A percentile compares a stretch with the other conserved stretches of the same genome.
Conservation (phyloP, 2,797 vertebrate genomes). For the Malacoraja senta region DNA sequence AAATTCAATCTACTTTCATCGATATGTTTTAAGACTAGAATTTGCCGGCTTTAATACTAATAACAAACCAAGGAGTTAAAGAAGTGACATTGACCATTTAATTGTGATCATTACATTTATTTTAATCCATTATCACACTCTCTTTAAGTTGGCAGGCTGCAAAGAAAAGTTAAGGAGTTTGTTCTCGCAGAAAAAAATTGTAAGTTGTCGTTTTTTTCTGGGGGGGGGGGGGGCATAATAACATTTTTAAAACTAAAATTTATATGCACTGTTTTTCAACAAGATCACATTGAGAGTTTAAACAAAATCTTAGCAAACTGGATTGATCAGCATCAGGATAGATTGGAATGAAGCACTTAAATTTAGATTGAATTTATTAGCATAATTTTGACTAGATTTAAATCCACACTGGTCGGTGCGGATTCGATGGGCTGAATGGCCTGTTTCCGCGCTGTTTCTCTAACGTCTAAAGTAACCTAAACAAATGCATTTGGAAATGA, state of each 20-base stretch:
- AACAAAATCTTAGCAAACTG: neutral
- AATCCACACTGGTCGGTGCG: neutral
- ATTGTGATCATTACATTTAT: neutral
- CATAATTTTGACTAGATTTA: neutral
- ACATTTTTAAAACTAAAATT: neutral
- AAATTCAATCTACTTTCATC: neutral
- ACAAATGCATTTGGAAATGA: too few species aligned
- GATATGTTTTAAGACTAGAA: neutral
- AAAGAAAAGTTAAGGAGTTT: neutral
- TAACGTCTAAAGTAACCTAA: too few species aligned
- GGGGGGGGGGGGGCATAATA: neutral
- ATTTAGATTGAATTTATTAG: neutral
- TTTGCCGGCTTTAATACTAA: neutral
- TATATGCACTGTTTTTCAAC: neutral
- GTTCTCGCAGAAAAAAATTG: neutral
- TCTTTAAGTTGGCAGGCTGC: neutral
- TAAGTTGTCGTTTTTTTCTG: neutral
- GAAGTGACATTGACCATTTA: neutral
- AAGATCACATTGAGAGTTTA: neutral
- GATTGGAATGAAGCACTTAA: neutral
- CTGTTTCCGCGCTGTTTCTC: too few species aligned
- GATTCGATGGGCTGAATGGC: too few species aligned
- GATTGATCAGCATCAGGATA: neutral
- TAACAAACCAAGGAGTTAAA: neutral
- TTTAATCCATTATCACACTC: neutral